Percentiles rank a stretch among this genome's conserved stretches.
phyloP scores from a whole-genome alignment of 2,888 invertebrate genomes.

The Drosophila parthenogenetica region DNA sequence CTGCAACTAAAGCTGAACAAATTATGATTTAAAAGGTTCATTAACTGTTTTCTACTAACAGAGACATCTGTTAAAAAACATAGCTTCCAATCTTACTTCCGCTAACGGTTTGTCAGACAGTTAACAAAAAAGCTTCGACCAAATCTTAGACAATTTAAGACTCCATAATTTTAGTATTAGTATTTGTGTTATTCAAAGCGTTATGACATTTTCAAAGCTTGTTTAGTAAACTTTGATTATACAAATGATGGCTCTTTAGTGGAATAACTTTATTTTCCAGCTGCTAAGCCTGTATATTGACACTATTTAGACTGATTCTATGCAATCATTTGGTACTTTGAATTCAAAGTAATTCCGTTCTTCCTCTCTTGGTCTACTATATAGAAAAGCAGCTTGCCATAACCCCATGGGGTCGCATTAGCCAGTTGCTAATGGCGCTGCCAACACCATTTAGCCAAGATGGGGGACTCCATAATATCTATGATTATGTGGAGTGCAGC shows the following conservation, averaged over 20 bases:
- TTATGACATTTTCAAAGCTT: slow-evolving; percentile 4
- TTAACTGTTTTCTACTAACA: not conserved
- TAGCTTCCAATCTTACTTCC: not conserved
- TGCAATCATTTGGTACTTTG: slow-evolving; percentile 20
- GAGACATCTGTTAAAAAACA: too few relatives aligned
- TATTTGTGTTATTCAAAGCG: not conserved
- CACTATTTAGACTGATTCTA: slow-evolving; percentile 17
- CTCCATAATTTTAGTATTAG: not conserved
- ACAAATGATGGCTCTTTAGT: slow-evolving; percentile 16
- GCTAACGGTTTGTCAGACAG: slow-evolving; percentile 2
- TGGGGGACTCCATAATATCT: slow-evolving; percentile 65
- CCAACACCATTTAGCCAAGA: slow-evolving; percentile 66
- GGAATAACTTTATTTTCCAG: slow-evolving; percentile 18
- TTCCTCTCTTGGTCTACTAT: not conserved
- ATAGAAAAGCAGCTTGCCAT: slow-evolving; percentile 21
- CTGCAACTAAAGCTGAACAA: not conserved
- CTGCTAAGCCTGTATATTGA: slow-evolving; percentile 17
- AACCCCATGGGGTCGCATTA: slow-evolving; percentile 70
- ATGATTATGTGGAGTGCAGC: slow-evolving; percentile 72
- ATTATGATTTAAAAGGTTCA: not conserved
- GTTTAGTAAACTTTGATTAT: slow-evolving; percentile 16
- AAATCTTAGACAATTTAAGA: not conserved
- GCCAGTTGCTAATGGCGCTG: slow-evolving; percentile 61
- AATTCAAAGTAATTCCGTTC: slow-evolving; percentile 13
- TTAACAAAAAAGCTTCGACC: not conserved